These are phyloP conservation scores for Polydrusus cervinus DNA, from an alignment of 2,888 invertebrate species.

Conservation along the genomic window DNA sequence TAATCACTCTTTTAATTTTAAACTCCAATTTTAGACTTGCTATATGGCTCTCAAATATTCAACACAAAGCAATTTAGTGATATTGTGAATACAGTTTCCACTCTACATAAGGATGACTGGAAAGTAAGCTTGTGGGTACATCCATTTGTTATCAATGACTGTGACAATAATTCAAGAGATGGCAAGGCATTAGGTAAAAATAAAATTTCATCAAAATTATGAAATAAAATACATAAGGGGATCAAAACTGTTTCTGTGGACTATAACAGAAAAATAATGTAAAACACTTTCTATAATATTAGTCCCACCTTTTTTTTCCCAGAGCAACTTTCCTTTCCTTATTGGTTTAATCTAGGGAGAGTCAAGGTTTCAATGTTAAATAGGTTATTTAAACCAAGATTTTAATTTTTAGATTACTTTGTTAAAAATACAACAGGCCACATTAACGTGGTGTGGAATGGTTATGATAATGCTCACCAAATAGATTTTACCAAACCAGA, in stretches of 20 bases:
- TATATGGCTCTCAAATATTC: conserved; percentile 88
- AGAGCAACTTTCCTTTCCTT: too few relatives aligned
- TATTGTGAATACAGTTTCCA: conserved; percentile 76
- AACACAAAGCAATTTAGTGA: conserved; percentile 78
- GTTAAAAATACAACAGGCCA: conserved; percentile 71
- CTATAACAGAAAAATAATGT: too few relatives aligned
- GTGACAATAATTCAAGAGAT: conserved; percentile 65
- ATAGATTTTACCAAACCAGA: conserved; percentile 84
- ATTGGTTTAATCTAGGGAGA: too few relatives aligned
- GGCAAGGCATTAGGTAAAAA: conserved; percentile 57
- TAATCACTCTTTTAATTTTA: neutral
- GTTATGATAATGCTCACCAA: conserved; percentile 74
- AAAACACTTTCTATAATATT: too few relatives aligned
- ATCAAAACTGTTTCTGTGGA: too few relatives aligned
- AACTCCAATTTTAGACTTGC: conserved; percentile 75
- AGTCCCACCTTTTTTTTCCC: too few relatives aligned
- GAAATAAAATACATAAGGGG: too few relatives aligned
- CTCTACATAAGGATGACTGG: conserved; percentile 80
- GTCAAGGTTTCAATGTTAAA: neutral
- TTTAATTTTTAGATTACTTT: conserved; percentile 70
- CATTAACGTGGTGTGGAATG: conserved; percentile 73
- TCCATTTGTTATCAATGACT: conserved; percentile 87
- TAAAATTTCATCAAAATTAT: neutral
- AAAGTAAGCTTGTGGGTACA: conserved; percentile 89
- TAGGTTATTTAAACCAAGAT: neutral